phyloP scores from a whole-genome alignment of 2,888 invertebrate species.

The Dolichopus griseipennis region DNA sequence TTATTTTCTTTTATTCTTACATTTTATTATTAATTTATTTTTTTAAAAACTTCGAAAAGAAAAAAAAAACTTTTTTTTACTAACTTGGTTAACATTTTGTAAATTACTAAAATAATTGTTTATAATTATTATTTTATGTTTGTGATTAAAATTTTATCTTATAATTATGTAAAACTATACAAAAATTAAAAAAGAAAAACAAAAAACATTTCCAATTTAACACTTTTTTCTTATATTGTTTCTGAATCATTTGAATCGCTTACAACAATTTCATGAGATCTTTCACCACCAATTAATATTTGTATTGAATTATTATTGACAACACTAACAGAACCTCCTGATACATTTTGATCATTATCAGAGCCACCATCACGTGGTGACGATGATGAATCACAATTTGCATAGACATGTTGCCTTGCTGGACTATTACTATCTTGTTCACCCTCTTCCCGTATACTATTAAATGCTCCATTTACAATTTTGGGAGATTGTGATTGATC shows the following conservation, averaged over 20 bases:
- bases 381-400: slow-evolving; percentile 39
- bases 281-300: not conserved
- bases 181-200: not conserved
- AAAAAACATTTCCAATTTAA: not conserved
- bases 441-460: slow-evolving; percentile 37
- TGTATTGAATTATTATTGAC: not conserved
- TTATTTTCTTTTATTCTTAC: not conserved
- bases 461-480: slow-evolving; percentile 39
- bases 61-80: not conserved
- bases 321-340: not conserved
- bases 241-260: slow-evolving; percentile 3
- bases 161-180: not conserved
- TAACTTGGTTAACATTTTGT: not conserved
- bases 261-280: not conserved
- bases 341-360: not conserved
- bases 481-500: slow-evolving; percentile 38
- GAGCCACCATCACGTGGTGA: slow-evolving; percentile 28
- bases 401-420: slow-evolving; percentile 35
- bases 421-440: slow-evolving; percentile 2
- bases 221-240: not conserved
- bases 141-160: not conserved
- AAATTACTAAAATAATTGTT: too few relatives aligned
- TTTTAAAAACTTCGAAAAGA: not conserved
- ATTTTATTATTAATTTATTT: not conserved
- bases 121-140: not conserved